Percentiles rank a stretch among this genome's conserved stretches.
phyloP scores from a whole-genome alignment of 1,140 invertebrate species.

The Heliconius congener region DNA sequence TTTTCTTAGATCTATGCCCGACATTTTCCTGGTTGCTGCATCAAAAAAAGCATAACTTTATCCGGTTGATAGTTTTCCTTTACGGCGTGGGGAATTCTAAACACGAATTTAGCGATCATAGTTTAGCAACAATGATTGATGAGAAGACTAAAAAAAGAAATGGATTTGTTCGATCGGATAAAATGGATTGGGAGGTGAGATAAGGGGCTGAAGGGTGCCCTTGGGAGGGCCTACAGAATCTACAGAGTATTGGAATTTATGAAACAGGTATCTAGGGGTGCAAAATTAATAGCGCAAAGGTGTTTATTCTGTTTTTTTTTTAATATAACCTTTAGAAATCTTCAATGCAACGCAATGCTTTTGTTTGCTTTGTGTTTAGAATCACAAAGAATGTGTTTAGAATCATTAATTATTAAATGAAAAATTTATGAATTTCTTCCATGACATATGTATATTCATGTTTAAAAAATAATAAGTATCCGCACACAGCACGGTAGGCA shows the following conservation, averaged over 20 bases:
- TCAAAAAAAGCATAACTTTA: not conserved
- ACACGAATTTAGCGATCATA: not conserved
- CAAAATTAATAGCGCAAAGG: not conserved
- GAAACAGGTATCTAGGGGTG: constrained; percentile 1
- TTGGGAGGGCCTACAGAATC: not conserved
- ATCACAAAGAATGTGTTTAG: not conserved
- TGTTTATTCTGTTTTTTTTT: not conserved
- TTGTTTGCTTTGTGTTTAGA: not conserved
- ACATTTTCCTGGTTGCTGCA: not conserved
- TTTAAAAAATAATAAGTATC: no score
- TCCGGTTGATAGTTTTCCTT: not conserved
- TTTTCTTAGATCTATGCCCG: not conserved
- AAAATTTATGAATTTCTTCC: not conserved
- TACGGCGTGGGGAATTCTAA: not conserved
- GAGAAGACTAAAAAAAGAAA: constrained; percentile 6
- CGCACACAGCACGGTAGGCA: no score
- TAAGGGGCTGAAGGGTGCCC: not conserved
- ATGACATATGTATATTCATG: no score
- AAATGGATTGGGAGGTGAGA: constrained; percentile 2
- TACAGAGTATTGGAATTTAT: not conserved
- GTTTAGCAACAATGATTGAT: not conserved
- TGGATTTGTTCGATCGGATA: constrained; percentile 3
- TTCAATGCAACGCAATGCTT: not conserved
- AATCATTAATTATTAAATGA: not conserved
- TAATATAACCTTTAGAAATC: not conserved